These are phyloP conservation scores for Miltochrista miniata DNA, from an alignment of 2,888 invertebrate genomes.

Conservation along the genomic window DNA sequence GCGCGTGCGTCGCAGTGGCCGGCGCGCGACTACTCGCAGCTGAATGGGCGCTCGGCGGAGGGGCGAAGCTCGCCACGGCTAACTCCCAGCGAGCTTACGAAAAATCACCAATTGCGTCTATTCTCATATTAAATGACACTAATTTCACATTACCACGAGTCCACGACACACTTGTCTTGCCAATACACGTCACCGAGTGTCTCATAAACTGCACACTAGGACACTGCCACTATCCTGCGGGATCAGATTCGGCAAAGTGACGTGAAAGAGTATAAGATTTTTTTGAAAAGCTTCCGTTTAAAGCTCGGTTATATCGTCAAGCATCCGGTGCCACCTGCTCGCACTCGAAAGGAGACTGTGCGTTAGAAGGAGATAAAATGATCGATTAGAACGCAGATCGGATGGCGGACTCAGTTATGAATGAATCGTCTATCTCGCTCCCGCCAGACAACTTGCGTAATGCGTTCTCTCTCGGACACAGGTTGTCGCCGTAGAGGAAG, in stretches of 20 bases:
- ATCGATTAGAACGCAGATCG: slow-evolving; percentile 78
- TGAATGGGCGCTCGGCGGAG: slow-evolving; percentile 77
- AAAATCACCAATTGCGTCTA: slow-evolving; percentile 76
- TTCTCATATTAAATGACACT: slow-evolving; percentile 60
- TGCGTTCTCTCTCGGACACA: slow-evolving; percentile 66
- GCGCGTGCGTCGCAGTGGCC: slow-evolving; percentile 78
- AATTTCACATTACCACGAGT: slow-evolving; percentile 46
- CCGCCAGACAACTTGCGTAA: slow-evolving; percentile 46
- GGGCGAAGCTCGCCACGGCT: slow-evolving; percentile 76
- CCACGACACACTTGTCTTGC: slow-evolving; percentile 49
- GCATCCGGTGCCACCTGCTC: slow-evolving; percentile 82
- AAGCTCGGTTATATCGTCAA: slow-evolving; percentile 64
- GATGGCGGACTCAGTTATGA: slow-evolving; percentile 82
- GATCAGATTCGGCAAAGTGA: slow-evolving; percentile 42
- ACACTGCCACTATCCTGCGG: slow-evolving; percentile 23
- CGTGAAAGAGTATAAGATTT: slow-evolving; percentile 60
- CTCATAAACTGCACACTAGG: slow-evolving; percentile 9
- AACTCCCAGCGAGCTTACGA: slow-evolving; percentile 79
- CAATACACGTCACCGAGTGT: slow-evolving; percentile 17
- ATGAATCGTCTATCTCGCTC: slow-evolving; percentile 78
- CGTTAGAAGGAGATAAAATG: slow-evolving; percentile 81
- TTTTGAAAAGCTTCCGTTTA: slow-evolving; percentile 73
- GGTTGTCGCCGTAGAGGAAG: slow-evolving; percentile 82
- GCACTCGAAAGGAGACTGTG: slow-evolving; percentile 70
- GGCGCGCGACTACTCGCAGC: slow-evolving; percentile 76